A percentile compares a stretch with the other conserved stretches of the same genome.
Conservation (phyloP, 1,140 invertebrate species). For the Drosophila lowei region DNA sequence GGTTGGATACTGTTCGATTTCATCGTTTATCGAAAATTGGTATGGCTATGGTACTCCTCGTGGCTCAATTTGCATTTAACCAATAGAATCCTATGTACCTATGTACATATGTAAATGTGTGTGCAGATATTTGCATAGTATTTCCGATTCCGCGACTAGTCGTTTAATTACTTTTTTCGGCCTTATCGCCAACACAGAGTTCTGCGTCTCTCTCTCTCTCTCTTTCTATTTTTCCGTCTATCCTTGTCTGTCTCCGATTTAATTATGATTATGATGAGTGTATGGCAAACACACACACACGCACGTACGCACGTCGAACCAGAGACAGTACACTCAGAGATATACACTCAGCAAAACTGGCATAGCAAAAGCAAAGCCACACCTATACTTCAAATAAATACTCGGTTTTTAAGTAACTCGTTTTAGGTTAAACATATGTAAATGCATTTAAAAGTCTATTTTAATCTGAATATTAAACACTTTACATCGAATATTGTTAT, state of each 20-base stretch:
- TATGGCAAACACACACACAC: neutral
- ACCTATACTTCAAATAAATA: too few relatives aligned
- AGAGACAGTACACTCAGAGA: too few relatives aligned
- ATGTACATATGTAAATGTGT: too few relatives aligned
- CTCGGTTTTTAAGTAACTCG: too few relatives aligned
- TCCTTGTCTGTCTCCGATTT: slow-evolving; percentile 57
- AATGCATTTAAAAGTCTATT: too few relatives aligned
- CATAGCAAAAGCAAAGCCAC: too few relatives aligned
- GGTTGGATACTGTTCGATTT: neutral
- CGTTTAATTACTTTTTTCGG: slow-evolving; percentile 25
- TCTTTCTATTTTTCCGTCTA: slow-evolving; percentile 24
- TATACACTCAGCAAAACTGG: too few relatives aligned
- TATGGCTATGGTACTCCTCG: slow-evolving; percentile 7
- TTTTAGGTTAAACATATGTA: too few relatives aligned
- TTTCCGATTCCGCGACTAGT: slow-evolving; percentile 10
- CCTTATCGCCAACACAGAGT: slow-evolving; percentile 12
- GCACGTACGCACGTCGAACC: neutral
- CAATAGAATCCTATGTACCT: slow-evolving; percentile 9
- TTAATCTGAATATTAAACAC: too few relatives aligned
- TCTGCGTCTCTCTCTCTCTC: neutral
- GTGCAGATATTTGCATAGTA: slow-evolving; percentile 26
- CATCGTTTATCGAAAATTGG: slow-evolving; percentile 29
- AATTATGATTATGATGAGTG: slow-evolving; percentile 59
- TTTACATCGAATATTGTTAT: too few relatives aligned
- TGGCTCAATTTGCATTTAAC: slow-evolving; percentile 23